Percentiles rank a stretch among this genome's conserved stretches.
Conservation (phyloP, 2,113 vertebrate species). For the Otis tarda region DNA sequence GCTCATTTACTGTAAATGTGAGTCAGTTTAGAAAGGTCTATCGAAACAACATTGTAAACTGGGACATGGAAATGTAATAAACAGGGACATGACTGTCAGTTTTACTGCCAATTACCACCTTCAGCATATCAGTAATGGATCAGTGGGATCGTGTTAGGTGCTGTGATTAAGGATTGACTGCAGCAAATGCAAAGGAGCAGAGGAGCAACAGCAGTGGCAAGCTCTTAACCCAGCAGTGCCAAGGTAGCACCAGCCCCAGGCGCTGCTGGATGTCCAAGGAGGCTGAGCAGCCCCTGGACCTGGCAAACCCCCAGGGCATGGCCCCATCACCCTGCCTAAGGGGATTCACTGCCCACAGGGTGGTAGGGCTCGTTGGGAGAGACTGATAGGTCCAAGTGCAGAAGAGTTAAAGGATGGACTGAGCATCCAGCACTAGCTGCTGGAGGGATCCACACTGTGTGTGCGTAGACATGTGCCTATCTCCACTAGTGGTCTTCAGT, state of each 20-base stretch:
- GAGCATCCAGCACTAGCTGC: background rate
- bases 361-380: background rate
- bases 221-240: fast-evolving
- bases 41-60: background rate
- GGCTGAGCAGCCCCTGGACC: background rate
- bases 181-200: background rate
- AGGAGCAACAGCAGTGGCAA: background rate
- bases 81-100: background rate
- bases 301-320: background rate
- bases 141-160: background rate
- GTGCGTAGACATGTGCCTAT: background rate
- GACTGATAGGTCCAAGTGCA: background rate
- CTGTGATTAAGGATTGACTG: background rate
- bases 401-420: background rate
- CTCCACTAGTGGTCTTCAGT: background rate
- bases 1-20: background rate
- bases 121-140: background rate
- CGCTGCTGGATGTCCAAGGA: background rate
- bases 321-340: background rate
- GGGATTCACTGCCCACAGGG: background rate
- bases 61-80: background rate
- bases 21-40: background rate
- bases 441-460: background rate
- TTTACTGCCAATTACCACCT: background rate
- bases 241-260: background rate